A percentile compares a stretch with the other conserved stretches of the same genome.
Conservation (phyloP, 2,888 invertebrate genomes). For the Coenonympha arcania region DNA sequence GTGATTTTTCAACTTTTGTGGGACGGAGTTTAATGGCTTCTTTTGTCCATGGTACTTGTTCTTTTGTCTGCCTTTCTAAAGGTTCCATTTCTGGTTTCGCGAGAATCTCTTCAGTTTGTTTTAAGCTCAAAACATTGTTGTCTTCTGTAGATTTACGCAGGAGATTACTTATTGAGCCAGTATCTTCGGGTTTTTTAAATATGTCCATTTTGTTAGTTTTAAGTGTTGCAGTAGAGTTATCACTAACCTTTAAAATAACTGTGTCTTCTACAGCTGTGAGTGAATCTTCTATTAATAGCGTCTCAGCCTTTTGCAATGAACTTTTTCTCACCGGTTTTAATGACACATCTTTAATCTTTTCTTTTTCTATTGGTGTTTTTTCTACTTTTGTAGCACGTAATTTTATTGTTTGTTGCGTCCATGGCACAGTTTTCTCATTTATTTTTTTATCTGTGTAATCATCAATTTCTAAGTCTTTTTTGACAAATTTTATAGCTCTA, state of each 20-base stretch:
- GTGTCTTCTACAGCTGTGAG: conserved; percentile 74
- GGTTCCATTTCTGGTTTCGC: background rate
- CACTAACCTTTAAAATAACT: conserved; percentile 53
- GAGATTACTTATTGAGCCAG: conserved; percentile 36
- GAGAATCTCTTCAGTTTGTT: background rate
- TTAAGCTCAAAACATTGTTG: conserved; percentile 50
- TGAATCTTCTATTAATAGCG: conserved; percentile 68
- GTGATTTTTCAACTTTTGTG: conserved; percentile 72
- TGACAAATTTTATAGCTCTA: background rate
- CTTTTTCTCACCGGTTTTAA: conserved; percentile 47
- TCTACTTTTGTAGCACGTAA: conserved; percentile 76
- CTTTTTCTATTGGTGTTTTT: conserved; percentile 68
- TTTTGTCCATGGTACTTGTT: conserved; percentile 74
- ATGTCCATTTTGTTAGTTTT: background rate
- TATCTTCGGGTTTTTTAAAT: conserved; percentile 30
- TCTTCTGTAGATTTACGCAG: conserved; percentile 59
- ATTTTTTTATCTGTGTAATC: background rate
- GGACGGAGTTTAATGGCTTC: conserved; percentile 77
- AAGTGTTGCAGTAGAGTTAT: conserved; percentile 23
- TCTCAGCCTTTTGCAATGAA: conserved; percentile 50
- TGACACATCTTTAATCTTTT: conserved; percentile 66
- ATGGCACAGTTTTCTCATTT: conserved; percentile 59
- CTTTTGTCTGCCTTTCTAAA: conserved; percentile 38
- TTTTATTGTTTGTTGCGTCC: conserved; percentile 78
- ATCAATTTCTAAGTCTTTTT: background rate